phyloP scores from a whole-genome alignment of 2,888 invertebrate species.

The Plagodis dolabraria region DNA sequence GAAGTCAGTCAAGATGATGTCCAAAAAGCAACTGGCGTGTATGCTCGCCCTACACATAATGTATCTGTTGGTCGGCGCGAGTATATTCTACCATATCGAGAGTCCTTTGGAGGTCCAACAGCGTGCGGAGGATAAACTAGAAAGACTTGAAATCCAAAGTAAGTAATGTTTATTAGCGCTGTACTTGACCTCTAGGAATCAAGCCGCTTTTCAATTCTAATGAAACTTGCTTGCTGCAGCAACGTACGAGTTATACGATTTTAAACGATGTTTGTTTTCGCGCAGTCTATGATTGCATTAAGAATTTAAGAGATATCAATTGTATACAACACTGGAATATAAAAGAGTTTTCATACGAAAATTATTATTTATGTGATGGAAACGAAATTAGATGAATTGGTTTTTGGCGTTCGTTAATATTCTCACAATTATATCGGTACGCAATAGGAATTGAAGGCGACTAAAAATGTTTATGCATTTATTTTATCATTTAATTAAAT shows the following conservation, averaged over 20 bases:
- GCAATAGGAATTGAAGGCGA: too few relatives aligned
- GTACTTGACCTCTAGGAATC: slow-evolving; percentile 35
- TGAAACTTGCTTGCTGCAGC: slow-evolving; percentile 3
- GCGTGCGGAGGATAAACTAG: slow-evolving; percentile 83
- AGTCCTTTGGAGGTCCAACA: slow-evolving; percentile 88
- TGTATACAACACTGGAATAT: slow-evolving; percentile 5
- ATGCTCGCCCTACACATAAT: slow-evolving; percentile 90
- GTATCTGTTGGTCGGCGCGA: slow-evolving; percentile 93
- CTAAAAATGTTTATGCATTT: too few relatives aligned
- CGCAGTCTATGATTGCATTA: slow-evolving; percentile 16
- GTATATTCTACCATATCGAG: slow-evolving; percentile 93
- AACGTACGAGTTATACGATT: slow-evolving; percentile 1
- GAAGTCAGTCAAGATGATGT: slow-evolving; percentile 87
- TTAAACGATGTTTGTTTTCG: slow-evolving; percentile 22
- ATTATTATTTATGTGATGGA: background rate
- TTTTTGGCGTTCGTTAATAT: too few relatives aligned
- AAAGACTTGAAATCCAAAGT: slow-evolving; percentile 90
- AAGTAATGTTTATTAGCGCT: slow-evolving; percentile 59
- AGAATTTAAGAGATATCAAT: background rate
- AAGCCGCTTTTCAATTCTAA: slow-evolving; percentile 24
- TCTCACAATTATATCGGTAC: too few relatives aligned
- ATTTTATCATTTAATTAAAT: too few relatives aligned
- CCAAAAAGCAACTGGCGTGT: slow-evolving; percentile 91
- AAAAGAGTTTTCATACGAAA: background rate
- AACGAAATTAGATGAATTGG: too few relatives aligned